A percentile compares a stretch with the other conserved stretches of the same genome.
Conservation (phyloP, 2,797 vertebrate genomes). For the Nyctalus aviator region DNA sequence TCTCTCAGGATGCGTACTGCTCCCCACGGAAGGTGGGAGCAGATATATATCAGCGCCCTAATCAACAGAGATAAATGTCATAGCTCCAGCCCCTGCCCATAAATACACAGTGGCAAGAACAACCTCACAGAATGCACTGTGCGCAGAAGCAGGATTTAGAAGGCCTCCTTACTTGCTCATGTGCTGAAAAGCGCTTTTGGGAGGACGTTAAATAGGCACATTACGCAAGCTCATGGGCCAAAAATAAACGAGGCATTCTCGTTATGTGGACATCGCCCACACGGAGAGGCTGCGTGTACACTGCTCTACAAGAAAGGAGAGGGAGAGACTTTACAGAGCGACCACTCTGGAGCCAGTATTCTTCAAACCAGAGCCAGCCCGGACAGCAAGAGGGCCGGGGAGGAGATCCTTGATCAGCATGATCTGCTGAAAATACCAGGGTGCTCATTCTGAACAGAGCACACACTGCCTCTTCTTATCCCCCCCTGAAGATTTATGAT, state of each 20-base stretch:
- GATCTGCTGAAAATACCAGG: background rate
- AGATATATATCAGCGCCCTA: slow-evolving; percentile 78
- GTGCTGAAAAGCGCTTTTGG: slow-evolving; percentile 78
- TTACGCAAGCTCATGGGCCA: slow-evolving; percentile 78
- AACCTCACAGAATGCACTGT: slow-evolving; percentile 64
- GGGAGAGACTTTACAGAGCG: background rate
- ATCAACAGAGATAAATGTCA: slow-evolving; percentile 81
- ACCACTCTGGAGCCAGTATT: background rate
- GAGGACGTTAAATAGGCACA: slow-evolving; percentile 77
- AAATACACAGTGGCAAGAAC: slow-evolving; percentile 67
- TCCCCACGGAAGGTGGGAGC: slow-evolving; percentile 59
- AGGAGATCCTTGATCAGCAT: fast-evolving
- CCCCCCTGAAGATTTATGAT: background rate
- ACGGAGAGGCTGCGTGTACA: slow-evolving; percentile 25
- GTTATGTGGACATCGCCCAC: slow-evolving; percentile 64
- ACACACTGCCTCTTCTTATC: background rate
- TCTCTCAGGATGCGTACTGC: slow-evolving; percentile 71
- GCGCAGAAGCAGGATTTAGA: slow-evolving; percentile 79
- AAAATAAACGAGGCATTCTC: slow-evolving; percentile 78
- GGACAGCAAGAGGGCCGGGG: background rate
- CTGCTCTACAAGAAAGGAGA: background rate
- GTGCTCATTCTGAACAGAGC: background rate
- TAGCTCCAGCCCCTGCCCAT: slow-evolving; percentile 77
- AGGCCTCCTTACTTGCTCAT: slow-evolving; percentile 73
- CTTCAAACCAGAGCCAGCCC: background rate